Conservation (phyloP, 2,888 invertebrate genomes). For the Platypus cylindrus region DNA sequence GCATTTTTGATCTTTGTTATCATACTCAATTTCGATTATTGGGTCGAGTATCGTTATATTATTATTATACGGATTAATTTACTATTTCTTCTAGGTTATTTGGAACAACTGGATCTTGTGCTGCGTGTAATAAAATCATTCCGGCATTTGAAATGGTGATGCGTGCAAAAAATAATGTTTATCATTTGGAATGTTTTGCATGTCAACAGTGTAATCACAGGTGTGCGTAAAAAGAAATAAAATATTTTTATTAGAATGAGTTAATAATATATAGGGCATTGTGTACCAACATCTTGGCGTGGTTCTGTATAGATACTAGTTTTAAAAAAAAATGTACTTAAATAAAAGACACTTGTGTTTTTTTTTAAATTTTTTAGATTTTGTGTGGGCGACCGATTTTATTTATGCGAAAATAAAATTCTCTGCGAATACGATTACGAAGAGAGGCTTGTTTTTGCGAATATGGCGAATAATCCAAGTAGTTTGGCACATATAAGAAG, state of each 20-base stretch:
- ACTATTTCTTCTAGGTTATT: constrained; percentile 54
- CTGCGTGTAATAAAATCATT: constrained; percentile 85
- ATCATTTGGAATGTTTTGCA: constrained; percentile 88
- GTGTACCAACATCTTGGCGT: neutral
- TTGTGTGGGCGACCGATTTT: constrained; percentile 89
- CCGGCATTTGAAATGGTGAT: constrained; percentile 94
- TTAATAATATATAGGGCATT: neutral
- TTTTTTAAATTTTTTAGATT: constrained; percentile 46
- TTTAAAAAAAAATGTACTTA: neutral
- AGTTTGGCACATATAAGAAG: constrained; percentile 76
- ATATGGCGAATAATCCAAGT: constrained; percentile 76
- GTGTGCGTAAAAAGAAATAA: constrained; percentile 43
- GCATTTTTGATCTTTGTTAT: too few species aligned
- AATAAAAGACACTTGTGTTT: neutral
- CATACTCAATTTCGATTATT: too few species aligned
- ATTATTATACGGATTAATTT: constrained; percentile 2
- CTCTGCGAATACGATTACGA: constrained; percentile 91
- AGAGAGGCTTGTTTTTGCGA: constrained; percentile 79
- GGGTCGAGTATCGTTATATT: too few species aligned
- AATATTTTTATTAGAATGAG: neutral
- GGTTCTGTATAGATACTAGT: neutral
- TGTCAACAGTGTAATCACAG: constrained; percentile 92
- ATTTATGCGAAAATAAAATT: constrained; percentile 87
- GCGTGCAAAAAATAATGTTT: constrained; percentile 84
- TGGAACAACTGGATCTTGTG: constrained; percentile 80